Evolutionary conservation across 2,113 vertebrate species (phyloP), one percentile per base, ranked within the genome.

Genomic region (Hyla sarda): DNA sequence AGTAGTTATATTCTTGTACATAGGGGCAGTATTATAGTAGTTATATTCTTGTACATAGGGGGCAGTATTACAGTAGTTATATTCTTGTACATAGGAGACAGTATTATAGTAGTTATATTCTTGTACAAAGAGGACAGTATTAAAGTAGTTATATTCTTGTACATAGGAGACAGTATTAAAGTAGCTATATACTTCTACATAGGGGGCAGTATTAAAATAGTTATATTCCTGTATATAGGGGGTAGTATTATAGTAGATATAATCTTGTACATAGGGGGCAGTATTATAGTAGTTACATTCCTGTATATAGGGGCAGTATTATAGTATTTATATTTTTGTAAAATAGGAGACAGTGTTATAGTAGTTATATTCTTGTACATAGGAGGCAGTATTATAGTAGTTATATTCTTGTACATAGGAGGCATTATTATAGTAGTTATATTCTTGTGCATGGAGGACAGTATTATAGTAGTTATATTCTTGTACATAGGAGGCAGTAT

Each of bases 1-100:
- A 67, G 62, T 12, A 67, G 62, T 32, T 67, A 34, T 67, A 16
- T 67, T 67, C 13, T 19, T 67, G 30, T 67, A 67, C 16, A 67
- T 67, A 67, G 30, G 11, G 28, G 14, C 28, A 67, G 62, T 67
- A 32, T 67, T 67, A 11, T 67, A 67, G 28, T 67, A 67, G 30
- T 67, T 67, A 67, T 67, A 67, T 32, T 67, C 62, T 32, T 67
- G 62, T 67, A 67, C 30, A 67, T 67, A 67, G 62, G 62, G 6
- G 25, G 30, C 62, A 34, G 30, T 67, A 67, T 67, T 67, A 34
- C 32, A 65, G 60, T 65, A 30, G 58, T 60, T 60, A 60, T 60
- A 25, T 60, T 60, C n/a, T 60, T 1, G n/a, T 60, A 25, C 3
- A 30, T 65, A 30, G 56, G 56, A 12, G 56, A n/a, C 56, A 25